Evolutionary conservation across 2,888 invertebrate species (phyloP).

Genomic region (Tillus elongatus): DNA sequence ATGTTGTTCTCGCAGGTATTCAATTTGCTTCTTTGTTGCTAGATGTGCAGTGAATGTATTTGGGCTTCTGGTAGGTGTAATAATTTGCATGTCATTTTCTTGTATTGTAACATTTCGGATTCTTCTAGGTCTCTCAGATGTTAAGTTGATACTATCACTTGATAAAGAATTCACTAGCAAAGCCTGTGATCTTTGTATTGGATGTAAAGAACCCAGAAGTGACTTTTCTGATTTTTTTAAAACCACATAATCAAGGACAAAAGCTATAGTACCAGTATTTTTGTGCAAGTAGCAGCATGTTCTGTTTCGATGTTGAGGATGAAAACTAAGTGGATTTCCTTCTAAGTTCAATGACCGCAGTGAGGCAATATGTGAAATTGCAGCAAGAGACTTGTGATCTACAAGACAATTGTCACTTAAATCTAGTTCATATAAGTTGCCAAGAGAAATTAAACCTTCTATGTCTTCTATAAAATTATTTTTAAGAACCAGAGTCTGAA

Average conservation of each 20-base stretch:
- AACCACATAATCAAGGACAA: conserved; percentile 47
- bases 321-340: conserved; percentile 55
- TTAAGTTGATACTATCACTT: conserved; percentile 12
- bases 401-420: conserved; percentile 54
- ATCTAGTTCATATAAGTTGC: conserved; percentile 51
- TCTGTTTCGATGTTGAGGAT: conserved; percentile 49
- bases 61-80: conserved; percentile 25
- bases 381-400: conserved; percentile 49
- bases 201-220: conserved; percentile 41
- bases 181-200: conserved; percentile 18
- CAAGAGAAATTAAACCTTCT: conserved; percentile 45
- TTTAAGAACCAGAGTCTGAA: conserved; percentile 50
- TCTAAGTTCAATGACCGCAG: conserved; percentile 48
- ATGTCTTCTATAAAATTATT: conserved; percentile 58
- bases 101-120: conserved; percentile 41
- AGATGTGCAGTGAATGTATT: conserved; percentile 43
- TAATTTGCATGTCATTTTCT: conserved; percentile 41
- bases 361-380: conserved; percentile 47
- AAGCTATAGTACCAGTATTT: conserved; percentile 44
- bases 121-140: conserved; percentile 29
- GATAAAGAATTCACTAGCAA: conserved; percentile 11
- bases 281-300: conserved; percentile 50
- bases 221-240: conserved; percentile 48
- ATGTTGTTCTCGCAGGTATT: conserved; percentile 48
- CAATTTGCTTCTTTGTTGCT: conserved; percentile 51